These are phyloP conservation scores for Styela clava DNA, from an alignment of 23 tunicate genomes.

Conservation along the genomic window DNA sequence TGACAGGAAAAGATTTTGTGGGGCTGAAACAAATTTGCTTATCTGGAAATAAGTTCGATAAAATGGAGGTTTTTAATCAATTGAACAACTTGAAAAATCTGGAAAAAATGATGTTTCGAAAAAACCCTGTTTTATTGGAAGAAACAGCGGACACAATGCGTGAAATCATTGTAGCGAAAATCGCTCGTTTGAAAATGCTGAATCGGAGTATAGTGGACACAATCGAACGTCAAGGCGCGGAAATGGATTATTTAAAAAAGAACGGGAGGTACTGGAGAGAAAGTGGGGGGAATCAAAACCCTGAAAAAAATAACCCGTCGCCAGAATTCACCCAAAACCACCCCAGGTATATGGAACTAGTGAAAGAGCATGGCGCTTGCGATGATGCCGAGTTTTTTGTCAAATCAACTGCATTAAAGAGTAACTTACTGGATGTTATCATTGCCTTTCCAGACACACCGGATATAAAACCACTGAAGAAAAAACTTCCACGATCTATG, in stretches of 20 bases:
- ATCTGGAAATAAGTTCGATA: conserved; percentile 35
- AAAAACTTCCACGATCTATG: conserved; percentile 74
- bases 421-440: conserved; percentile 55
- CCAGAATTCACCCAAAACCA: conserved; percentile 46
- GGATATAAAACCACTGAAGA: conserved; percentile 45
- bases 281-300: conserved; percentile 86
- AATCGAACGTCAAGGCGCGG: conserved; percentile 46
- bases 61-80: conserved; percentile 57
- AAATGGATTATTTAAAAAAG: conserved; percentile 65
- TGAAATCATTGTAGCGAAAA: conserved; percentile 80
- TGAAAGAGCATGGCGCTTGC: conserved; percentile 71
- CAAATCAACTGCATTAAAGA: conserved; percentile 71
- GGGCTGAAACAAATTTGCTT: conserved; percentile 33
- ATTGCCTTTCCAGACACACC: conserved; percentile 58
- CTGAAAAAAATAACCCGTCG: conserved; percentile 60
- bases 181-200: conserved; percentile 33
- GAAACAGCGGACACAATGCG: conserved; percentile 40
- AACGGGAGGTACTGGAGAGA: conserved; percentile 68
- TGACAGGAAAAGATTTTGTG: conserved; percentile 28
- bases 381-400: conserved; percentile 58
- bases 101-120: conserved; percentile 28
- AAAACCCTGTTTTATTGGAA: conserved; percentile 30
- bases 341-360: conserved; percentile 77
- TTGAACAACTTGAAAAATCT: conserved; percentile 53
- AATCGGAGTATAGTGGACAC: conserved; percentile 33